Percentiles rank a stretch among this genome's conserved stretches.
Conservation (phyloP, 2,113 vertebrate species). For the Gambusia holbrooki region DNA sequence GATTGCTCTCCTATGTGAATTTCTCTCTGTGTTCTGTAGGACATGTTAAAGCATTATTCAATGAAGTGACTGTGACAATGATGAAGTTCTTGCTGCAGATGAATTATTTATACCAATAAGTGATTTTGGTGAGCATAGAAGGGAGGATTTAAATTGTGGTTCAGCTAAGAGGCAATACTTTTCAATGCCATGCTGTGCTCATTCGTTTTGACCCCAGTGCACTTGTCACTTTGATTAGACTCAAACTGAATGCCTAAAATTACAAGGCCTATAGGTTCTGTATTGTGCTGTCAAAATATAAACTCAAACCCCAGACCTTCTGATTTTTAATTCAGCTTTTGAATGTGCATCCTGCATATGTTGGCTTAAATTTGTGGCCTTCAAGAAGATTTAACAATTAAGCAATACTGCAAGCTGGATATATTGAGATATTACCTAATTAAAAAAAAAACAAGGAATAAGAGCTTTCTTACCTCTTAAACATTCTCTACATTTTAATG, state of each 20-base stretch:
- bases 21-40: constrained; percentile 25
- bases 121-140: constrained; percentile 52
- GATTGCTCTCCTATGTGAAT: neutral
- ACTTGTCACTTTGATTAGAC: constrained; percentile 60
- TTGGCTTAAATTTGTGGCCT: neutral
- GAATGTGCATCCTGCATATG: neutral
- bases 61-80: constrained; percentile 6
- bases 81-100: constrained; percentile 47
- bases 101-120: constrained; percentile 63
- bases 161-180: constrained; percentile 29
- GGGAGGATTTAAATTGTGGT: constrained; percentile 43
- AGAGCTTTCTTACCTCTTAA: neutral
- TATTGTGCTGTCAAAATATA: constrained; percentile 29
- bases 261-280: constrained; percentile 11
- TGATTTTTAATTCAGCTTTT: neutral
- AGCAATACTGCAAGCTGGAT: neutral
- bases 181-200: constrained; percentile 22
- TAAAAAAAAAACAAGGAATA: neutral
- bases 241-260: constrained; percentile 30
- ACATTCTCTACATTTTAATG: neutral
- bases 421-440: neutral
- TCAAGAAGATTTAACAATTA: neutral
- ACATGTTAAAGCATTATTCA: constrained; percentile 31
- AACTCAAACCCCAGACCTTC: constrained; percentile 19
- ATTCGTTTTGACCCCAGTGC: constrained; percentile 21